Percentiles rank a stretch among this genome's conserved stretches.
Conservation (phyloP, 2,797 vertebrate genomes). For the Nyctalus aviator region DNA sequence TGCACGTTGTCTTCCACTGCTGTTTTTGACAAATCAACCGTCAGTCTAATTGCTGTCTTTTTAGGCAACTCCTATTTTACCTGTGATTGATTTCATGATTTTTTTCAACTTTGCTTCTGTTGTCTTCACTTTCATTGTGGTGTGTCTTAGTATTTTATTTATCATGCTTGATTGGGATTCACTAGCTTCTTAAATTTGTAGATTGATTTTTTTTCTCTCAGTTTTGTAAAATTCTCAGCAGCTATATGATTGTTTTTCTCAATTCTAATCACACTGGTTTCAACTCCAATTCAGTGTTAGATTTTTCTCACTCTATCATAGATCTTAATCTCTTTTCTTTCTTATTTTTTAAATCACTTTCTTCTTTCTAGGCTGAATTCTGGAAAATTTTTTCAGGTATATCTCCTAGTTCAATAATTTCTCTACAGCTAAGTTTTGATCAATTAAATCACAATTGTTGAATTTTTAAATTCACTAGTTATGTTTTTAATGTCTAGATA, state of each 20-base stretch:
- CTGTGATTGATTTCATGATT: not conserved
- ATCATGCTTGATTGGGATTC: not conserved
- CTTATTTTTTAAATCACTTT: not conserved
- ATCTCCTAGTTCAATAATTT: not conserved
- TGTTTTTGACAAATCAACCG: not conserved
- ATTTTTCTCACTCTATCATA: not conserved
- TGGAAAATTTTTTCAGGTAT: not conserved
- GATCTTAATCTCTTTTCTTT: not conserved
- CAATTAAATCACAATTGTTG: not conserved
- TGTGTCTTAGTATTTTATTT: not conserved
- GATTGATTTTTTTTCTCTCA: not conserved
- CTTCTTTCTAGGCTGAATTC: not conserved
- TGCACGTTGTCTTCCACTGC: not conserved
- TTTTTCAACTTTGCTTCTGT: not conserved
- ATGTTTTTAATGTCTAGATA: slow-evolving; percentile 37
- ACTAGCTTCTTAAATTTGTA: not conserved
- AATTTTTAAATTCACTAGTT: not conserved
- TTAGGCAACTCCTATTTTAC: not conserved
- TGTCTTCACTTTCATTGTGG: not conserved
- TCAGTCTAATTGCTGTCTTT: not conserved
- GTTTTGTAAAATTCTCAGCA: slow-evolving; percentile 21
- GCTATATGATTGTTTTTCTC: not conserved
- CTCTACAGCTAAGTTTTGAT: slow-evolving; percentile 16
- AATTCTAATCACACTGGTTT: not conserved
- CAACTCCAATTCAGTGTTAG: not conserved